Base-by-base conservation (phyloP, 2,113 vertebrate species). In the Tragulus kanchil region DNA sequence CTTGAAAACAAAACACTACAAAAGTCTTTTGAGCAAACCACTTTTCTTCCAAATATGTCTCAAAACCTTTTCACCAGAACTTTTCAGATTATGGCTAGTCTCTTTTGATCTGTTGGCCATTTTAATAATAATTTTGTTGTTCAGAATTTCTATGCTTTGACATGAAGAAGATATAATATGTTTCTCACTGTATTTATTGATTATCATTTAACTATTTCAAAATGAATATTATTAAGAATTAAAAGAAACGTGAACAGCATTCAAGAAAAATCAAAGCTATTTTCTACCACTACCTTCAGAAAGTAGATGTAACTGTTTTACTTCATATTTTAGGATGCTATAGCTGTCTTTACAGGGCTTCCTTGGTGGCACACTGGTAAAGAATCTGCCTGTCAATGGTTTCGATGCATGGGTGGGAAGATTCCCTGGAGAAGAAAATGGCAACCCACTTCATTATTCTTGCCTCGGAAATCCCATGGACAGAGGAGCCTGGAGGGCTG, bases 161-260 rank as follows among this genome's bases (percentile, higher is more conserved):
- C 28, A 26, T 81, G 59, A 93, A 71, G 36, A n/a, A 95, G 81
- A 93, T 92, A 42, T 48, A 94, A 90, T 31, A 31, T 31, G 75
- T 31, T 54, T 52, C 75, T 78, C 48, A 31, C 26, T 31, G 50
- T 78, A 78, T 28, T 78, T 78, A 15, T 54, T 50, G 31, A 16
- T 78, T 54, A 54, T 54, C 31, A 3, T 54, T 54, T 31, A 78
- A 16, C 52, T 26, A 78, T 54, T 78, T 52, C 50, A 78, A 78
- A 48, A 77, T 52, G 31, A 31, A 52, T 52, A 54, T 78, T 78
- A 52, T 17, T 11, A 52, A 17, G 48, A 78, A 78, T 78, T 52
- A 3, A 31, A 78, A 78, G 48, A 78, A 52, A 78, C 36, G 78
- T 28, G 48, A 61, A 81, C 28, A 36, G 1, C 14, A 89, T 52